Evolutionary conservation across 53 echinoderm and acorn worm species (phyloP), one percentile per base, ranked within the genome.

Genomic region (Stichopus horrens): DNA sequence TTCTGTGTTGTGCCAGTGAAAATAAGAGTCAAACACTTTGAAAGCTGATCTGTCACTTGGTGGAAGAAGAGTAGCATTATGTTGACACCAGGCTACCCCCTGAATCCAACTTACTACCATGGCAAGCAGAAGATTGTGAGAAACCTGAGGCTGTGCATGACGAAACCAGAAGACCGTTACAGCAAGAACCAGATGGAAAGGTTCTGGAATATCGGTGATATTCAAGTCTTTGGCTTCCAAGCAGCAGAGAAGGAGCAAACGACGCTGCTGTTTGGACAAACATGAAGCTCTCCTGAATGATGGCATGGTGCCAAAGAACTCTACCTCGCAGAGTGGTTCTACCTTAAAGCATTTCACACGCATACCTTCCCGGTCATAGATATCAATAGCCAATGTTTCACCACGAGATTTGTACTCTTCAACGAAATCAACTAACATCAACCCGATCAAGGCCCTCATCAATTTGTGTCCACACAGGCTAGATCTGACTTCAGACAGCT

Each of bases 101-200:
- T 91, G 91, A 21, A 96, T 21, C 92, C 92, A 96, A 9, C 94
- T 83, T 0, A 93, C 57, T 37, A 94, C 81, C 21, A 96, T 52
- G 6, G 94, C 90, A 54, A 55, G 8, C 16, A 94, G 56, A 52
- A 95, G 95, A 16, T 76, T 65, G 52, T 75, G 52, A 21, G 23
- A 75, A 6, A 91, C 58, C 52, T 73, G 73, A n/a, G 92, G 89
- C 37, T 88, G n/a, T 51, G 87, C 89, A 76, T 88, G 76, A 11
- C 74, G 76, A 57, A 91, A 83, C 91, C 95, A 95, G 76, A 91
- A 88, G 7, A 91, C 5, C 9, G 90, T 91, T 10, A 68, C 89
- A 21, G 86, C 55, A 53, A 93, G 75, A 6, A 88, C 87, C 2
- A 93, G 80, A 76, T 90, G 90, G 56, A 91, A 89, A 7, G 87